phyloP scores from a whole-genome alignment of 2,113 vertebrate species.

The Pithys albifrons region DNA sequence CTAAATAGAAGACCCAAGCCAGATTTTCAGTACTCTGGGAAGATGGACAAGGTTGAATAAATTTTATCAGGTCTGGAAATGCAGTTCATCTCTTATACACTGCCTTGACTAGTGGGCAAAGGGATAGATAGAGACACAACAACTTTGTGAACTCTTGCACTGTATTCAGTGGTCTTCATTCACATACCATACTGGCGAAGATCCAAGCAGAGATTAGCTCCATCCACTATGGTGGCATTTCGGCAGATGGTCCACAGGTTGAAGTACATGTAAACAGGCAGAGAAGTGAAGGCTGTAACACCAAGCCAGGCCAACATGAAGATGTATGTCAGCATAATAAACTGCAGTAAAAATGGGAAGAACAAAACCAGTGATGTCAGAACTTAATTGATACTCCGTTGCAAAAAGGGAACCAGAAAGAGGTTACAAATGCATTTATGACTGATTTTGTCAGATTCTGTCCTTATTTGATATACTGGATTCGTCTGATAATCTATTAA shows the following conservation, averaged over 20 bases:
- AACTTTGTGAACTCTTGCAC: neutral
- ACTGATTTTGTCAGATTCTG: neutral
- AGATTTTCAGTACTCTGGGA: neutral
- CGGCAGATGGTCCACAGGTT: conserved; percentile 98
- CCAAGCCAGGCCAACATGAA: conserved; percentile 99
- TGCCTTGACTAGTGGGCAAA: neutral
- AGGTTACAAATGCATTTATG: neutral
- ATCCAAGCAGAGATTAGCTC: conserved; percentile 90
- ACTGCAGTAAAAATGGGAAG: conserved; percentile 77
- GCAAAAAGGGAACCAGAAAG: neutral
- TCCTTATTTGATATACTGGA: neutral
- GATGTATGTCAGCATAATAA: conserved; percentile 99
- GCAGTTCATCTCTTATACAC: neutral
- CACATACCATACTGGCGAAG: conserved; percentile 94
- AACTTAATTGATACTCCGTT: neutral
- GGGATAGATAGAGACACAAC: neutral
- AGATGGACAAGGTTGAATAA: neutral
- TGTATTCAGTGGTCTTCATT: neutral
- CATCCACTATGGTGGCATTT: conserved; percentile 89
- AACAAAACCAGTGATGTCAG: neutral
- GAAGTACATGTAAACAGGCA: conserved; percentile 98
- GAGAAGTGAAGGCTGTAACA: conserved; percentile 94
- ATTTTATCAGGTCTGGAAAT: neutral
- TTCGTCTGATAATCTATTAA: neutral
- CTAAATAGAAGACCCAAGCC: neutral